Evolutionary conservation across 2,888 invertebrate genomes (phyloP).

Genomic region (Eristalis tenax): DNA sequence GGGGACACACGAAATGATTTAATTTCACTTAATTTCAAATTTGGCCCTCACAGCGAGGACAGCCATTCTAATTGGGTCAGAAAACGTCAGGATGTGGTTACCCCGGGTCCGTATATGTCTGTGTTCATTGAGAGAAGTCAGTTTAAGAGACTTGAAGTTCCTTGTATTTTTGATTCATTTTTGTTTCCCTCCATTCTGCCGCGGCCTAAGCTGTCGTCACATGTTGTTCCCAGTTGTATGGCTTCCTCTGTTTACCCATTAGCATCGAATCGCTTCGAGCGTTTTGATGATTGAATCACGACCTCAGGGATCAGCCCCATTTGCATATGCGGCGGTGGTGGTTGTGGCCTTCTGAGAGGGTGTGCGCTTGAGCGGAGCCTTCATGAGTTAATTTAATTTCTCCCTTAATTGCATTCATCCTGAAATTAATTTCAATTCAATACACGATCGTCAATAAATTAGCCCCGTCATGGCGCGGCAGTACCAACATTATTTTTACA

Average conservation of each 20-base stretch:
- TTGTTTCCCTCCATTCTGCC: background rate
- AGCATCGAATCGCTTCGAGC: background rate
- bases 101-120: background rate
- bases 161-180: background rate
- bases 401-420: slow-evolving; percentile 19
- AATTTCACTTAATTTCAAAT: slow-evolving; percentile 45
- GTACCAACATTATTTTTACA: slow-evolving; percentile 2
- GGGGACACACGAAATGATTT: slow-evolving; percentile 29
- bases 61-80: background rate
- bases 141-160: background rate
- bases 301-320: background rate
- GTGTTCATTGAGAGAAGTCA: background rate
- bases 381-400: slow-evolving; percentile 1
- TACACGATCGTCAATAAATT: slow-evolving; percentile 5
- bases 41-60: background rate
- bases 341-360: background rate
- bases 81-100: background rate
- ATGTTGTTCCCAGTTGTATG: too few relatives aligned
- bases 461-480: background rate
- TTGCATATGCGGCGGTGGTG: background rate
- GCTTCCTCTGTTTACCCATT: background rate
- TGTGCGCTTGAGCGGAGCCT: background rate
- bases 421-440: slow-evolving; percentile 20
- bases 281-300: background rate
- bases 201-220: too few relatives aligned